These are phyloP conservation scores for Galeruca laticollis DNA, from an alignment of 2,888 invertebrate species.

Conservation along the genomic window DNA sequence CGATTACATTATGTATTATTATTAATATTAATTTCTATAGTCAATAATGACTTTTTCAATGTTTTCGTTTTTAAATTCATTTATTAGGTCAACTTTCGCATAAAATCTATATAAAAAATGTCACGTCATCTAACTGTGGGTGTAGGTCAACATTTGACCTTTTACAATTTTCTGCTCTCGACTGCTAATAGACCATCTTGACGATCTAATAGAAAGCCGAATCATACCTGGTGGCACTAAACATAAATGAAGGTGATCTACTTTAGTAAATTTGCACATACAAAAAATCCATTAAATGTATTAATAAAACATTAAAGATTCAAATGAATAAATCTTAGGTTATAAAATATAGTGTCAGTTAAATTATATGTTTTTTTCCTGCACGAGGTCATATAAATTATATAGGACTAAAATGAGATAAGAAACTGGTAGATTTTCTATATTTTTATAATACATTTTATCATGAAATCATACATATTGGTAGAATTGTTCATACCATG, in stretches of 20 bases:
- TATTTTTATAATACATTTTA: too few species aligned
- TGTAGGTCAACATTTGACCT: conserved; percentile 35
- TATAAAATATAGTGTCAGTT: too few species aligned
- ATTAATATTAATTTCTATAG: background rate
- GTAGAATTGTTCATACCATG: too few species aligned
- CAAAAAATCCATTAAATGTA: background rate
- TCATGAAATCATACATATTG: too few species aligned
- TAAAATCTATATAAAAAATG: conserved; percentile 22
- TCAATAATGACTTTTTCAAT: background rate
- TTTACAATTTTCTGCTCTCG: conserved; percentile 25
- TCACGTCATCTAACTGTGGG: conserved; percentile 31
- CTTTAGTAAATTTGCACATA: background rate
- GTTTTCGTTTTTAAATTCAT: background rate
- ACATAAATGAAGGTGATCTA: conserved; percentile 9
- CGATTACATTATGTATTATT: background rate
- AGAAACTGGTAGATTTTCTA: too few species aligned
- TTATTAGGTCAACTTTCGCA: conserved; percentile 33
- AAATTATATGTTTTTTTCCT: too few species aligned
- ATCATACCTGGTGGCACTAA: background rate
- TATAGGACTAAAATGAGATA: too few species aligned
- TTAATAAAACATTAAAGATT: too few species aligned
- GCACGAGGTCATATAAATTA: too few species aligned
- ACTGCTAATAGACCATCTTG: conserved; percentile 3
- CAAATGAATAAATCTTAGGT: too few species aligned
- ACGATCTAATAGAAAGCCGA: conserved; percentile 27